A percentile compares a stretch with the other conserved stretches of the same genome.
Conservation (phyloP, 2,113 vertebrate species). For the Atlantisia rogersi region DNA sequence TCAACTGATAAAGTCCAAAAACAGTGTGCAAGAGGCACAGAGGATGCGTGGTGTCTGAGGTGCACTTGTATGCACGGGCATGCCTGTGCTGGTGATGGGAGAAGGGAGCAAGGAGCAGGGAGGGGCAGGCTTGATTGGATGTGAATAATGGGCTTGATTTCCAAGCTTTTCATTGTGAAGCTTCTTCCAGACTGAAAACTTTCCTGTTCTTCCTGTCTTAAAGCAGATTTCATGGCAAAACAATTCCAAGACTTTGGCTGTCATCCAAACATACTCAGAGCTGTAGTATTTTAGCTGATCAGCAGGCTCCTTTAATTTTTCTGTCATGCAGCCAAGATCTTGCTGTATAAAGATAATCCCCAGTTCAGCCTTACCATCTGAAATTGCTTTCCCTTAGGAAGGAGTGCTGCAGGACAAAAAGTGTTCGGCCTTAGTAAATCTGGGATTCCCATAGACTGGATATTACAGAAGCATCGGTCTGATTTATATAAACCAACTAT, state of each 20-base stretch:
- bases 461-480: background rate
- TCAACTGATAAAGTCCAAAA: background rate
- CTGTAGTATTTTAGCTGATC: slow-evolving; percentile 49
- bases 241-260: slow-evolving; percentile 65
- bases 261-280: slow-evolving; percentile 40
- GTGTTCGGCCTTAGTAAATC: background rate
- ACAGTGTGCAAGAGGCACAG: background rate
- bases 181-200: slow-evolving; percentile 49
- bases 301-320: slow-evolving; percentile 49
- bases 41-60: background rate
- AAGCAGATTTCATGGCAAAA: slow-evolving; percentile 70
- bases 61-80: background rate
- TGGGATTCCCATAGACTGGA: background rate
- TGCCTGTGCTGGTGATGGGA: background rate
- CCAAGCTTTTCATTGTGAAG: slow-evolving; percentile 46
- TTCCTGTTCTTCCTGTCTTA: slow-evolving; percentile 61
- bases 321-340: slow-evolving; percentile 46
- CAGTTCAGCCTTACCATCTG: background rate
- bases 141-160: slow-evolving; percentile 66
- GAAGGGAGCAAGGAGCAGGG: background rate
- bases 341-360: slow-evolving; percentile 33
- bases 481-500: background rate
- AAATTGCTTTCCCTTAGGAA: slow-evolving; percentile 17
- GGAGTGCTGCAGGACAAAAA: background rate
- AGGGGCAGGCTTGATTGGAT: slow-evolving; percentile 48